phyloP scores from a whole-genome alignment of 2,797 vertebrate species.

The Scolopax rusticola region DNA sequence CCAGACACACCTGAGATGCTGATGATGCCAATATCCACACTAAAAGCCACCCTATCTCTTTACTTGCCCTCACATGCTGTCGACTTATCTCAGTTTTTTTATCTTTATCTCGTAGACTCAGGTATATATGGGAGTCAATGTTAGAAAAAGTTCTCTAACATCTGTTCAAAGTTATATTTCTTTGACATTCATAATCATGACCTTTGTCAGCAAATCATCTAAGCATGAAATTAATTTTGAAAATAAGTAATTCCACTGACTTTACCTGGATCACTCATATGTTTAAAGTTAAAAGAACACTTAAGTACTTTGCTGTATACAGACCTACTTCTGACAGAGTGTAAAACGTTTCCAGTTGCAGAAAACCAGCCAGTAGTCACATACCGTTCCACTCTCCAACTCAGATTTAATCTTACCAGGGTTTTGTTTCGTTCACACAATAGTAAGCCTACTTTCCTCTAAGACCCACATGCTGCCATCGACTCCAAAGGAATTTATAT shows the following conservation, averaged over 20 bases:
- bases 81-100: neutral
- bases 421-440: neutral
- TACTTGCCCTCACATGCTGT: rapidly evolving
- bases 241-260: neutral
- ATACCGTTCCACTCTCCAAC: neutral
- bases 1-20: neutral
- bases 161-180: slow-evolving; percentile 33
- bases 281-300: slow-evolving; percentile 16
- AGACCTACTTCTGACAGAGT: neutral
- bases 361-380: slow-evolving; percentile 9
- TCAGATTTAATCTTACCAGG: neutral
- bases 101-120: neutral
- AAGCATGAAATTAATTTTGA: slow-evolving; percentile 52
- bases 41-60: neutral
- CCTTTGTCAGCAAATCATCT: slow-evolving; percentile 39
- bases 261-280: slow-evolving; percentile 17
- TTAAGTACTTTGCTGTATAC: neutral
- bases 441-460: neutral
- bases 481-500: neutral
- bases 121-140: neutral
- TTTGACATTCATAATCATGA: slow-evolving; percentile 24
- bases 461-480: neutral
- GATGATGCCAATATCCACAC: rapidly evolving
- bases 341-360: slow-evolving; percentile 27
- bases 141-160: neutral